Conservation (phyloP, 2,113 vertebrate species). For the Vimba vimba region DNA sequence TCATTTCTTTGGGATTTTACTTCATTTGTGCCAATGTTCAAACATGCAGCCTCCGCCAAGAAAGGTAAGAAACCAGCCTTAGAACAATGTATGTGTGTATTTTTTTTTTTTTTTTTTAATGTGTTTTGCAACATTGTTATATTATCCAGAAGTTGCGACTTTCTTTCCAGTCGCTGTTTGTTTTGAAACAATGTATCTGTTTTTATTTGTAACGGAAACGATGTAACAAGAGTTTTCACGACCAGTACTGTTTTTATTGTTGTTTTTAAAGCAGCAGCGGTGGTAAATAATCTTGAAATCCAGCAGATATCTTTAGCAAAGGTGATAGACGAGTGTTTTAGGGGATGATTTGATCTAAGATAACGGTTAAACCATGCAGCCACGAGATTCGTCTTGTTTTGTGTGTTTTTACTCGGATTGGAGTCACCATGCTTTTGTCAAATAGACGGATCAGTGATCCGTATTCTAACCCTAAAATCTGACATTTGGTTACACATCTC, state of each 20-base stretch:
- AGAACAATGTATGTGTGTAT: not conserved
- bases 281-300: not conserved
- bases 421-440: conserved; percentile 1
- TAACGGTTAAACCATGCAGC: conserved; percentile 35
- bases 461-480: not conserved
- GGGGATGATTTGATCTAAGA: not conserved
- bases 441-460: not conserved
- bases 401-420: not conserved
- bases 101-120: not conserved
- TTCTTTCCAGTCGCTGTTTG: conserved; percentile 9
- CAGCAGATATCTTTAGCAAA: not conserved
- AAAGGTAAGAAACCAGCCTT: conserved; percentile 81
- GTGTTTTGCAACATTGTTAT: conserved; percentile 14
- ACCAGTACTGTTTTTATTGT: conserved; percentile 19
- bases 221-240: not conserved
- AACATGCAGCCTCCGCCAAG: conserved; percentile 97
- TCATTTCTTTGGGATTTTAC: conserved; percentile 67
- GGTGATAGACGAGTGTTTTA: not conserved
- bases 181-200: conserved; percentile 22
- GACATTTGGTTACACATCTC: not conserved
- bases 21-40: conserved; percentile 79
- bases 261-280: not conserved
- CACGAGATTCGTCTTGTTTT: not conserved
- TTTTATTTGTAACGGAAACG: conserved; percentile 4
- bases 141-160: conserved; percentile 28